phyloP scores from a whole-genome alignment of 1,140 invertebrate species.

The Drosophila lowei region DNA sequence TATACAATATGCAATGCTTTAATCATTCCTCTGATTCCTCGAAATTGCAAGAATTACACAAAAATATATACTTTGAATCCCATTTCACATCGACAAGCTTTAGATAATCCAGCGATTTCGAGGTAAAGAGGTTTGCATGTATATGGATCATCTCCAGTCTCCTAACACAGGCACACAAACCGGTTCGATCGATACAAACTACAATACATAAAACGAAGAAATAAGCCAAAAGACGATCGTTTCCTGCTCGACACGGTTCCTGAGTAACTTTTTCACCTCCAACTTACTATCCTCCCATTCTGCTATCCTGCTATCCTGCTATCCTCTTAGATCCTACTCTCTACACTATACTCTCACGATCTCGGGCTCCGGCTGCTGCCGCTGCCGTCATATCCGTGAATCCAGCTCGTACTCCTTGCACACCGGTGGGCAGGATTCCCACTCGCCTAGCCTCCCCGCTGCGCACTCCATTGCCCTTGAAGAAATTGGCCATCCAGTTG shows the following conservation, averaged over 20 bases:
- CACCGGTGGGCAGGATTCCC: slow-evolving; percentile 63
- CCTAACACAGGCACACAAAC: slow-evolving; percentile 59
- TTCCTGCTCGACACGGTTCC: slow-evolving; percentile 74
- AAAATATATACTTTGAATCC: slow-evolving; percentile 3
- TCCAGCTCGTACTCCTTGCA: slow-evolving; percentile 62
- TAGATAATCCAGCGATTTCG: slow-evolving; percentile 6
- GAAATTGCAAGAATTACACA: slow-evolving; percentile 14
- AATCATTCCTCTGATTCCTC: slow-evolving; percentile 17
- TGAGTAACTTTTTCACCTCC: slow-evolving; percentile 66
- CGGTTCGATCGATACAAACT: slow-evolving; percentile 51
- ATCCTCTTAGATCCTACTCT: slow-evolving; percentile 15
- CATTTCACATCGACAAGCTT: slow-evolving; percentile 4
- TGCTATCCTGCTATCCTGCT: slow-evolving; percentile 8
- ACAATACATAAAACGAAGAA: slow-evolving; percentile 74
- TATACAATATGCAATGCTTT: slow-evolving; percentile 17
- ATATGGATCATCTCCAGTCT: slow-evolving; percentile 17
- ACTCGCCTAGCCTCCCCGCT: slow-evolving; percentile 61
- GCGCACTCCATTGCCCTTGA: slow-evolving; percentile 56
- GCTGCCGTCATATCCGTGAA: slow-evolving; percentile 67
- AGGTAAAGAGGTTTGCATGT: slow-evolving; percentile 15
- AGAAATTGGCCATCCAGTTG: slow-evolving; percentile 65
- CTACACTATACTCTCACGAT: slow-evolving; percentile 83
- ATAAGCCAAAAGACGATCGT: slow-evolving; percentile 68
- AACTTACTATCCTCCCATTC: slow-evolving; percentile 4
- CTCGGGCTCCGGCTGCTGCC: slow-evolving; percentile 45